Conservation (phyloP, 2,888 invertebrate genomes). For the Tenthredo mesomela region DNA sequence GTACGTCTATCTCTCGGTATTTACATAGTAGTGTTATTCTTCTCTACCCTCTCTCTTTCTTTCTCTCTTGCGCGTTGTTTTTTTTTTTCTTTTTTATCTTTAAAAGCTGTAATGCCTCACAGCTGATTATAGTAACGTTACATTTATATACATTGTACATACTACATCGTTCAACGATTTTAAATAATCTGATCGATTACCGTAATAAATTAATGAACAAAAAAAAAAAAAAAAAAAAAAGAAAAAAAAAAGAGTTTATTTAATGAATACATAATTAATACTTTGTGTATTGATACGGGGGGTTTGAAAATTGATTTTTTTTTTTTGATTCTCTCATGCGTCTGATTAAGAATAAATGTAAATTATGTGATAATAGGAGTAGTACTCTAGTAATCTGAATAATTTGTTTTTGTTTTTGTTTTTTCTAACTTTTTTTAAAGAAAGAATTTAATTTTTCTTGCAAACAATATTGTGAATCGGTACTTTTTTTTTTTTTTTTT, state of each 20-base stretch:
- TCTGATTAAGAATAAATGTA: neutral
- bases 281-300: neutral
- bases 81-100: neutral
- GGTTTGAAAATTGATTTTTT: neutral
- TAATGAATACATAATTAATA: neutral
- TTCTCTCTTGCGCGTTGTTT: no score
- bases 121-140: constrained; percentile 16
- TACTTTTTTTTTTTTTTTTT: no score
- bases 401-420: neutral
- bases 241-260: neutral
- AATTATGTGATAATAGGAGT: neutral
- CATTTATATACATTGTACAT: neutral
- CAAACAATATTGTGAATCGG: no score
- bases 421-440: no score
- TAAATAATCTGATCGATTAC: neutral
- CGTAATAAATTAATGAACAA: neutral
- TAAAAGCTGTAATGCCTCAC: neutral
- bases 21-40: neutral
- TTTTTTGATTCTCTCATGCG: neutral
- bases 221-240: no score
- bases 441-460: no score
- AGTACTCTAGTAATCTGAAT: neutral
- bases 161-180: neutral
- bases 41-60: neutral
- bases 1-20: neutral